phyloP scores from a whole-genome alignment of 2,113 vertebrate genomes.

The Furnarius figulus region DNA sequence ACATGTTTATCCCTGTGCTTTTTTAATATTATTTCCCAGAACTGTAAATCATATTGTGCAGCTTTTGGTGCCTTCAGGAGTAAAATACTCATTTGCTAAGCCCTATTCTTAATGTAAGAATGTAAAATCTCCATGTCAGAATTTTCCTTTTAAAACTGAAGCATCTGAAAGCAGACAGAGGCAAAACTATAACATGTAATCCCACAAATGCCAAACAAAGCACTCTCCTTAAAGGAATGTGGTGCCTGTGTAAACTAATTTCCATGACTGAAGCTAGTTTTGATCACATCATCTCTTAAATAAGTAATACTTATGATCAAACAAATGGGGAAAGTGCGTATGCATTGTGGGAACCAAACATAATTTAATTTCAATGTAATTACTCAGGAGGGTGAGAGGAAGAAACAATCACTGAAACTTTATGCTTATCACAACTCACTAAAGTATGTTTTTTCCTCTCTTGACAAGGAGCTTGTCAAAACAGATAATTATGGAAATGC shows the following conservation, averaged over 20 bases:
- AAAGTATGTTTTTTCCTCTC: constrained; percentile 28
- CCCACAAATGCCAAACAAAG: not conserved
- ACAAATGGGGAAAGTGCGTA: not conserved
- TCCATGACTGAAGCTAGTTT: not conserved
- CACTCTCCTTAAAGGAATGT: not conserved
- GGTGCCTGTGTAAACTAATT: constrained; percentile 21
- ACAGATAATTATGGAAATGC: constrained; percentile 60
- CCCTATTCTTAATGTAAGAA: not conserved
- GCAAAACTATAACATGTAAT: not conserved
- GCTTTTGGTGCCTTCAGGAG: not conserved
- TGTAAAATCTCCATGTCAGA: not conserved
- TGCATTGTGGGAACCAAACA: not conserved
- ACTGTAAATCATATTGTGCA: not conserved
- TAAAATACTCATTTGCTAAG: not conserved
- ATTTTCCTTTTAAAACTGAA: not conserved
- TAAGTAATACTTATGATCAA: constrained; percentile 33
- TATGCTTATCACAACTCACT: constrained; percentile 33
- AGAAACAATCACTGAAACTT: constrained; percentile 43
- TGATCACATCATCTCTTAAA: constrained; percentile 18
- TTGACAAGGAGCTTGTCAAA: constrained; percentile 59
- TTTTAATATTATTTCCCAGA: not conserved
- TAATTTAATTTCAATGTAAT: constrained; percentile 38
- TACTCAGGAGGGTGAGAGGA: not conserved
- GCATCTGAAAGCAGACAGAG: not conserved
- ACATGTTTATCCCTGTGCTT: not conserved